phyloP scores from a whole-genome alignment of 2,113 vertebrate genomes.

The Suricata suricatta region DNA sequence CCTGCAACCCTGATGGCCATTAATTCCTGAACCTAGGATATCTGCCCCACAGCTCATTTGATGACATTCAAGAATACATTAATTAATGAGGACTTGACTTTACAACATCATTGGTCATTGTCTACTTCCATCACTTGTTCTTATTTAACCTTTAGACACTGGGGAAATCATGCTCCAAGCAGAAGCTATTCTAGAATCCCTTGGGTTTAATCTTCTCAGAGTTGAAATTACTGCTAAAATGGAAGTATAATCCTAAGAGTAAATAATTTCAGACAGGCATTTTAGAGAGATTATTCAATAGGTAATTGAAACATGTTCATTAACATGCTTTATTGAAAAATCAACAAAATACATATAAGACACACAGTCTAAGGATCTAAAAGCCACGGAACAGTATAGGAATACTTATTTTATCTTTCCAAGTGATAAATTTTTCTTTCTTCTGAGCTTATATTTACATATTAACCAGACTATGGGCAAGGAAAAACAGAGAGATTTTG shows the following conservation, averaged over 20 bases:
- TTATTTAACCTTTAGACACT: constrained; percentile 43
- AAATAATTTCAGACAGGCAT: constrained; percentile 50
- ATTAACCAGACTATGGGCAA: neutral
- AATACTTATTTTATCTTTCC: constrained; percentile 45
- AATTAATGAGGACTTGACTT: constrained; percentile 35
- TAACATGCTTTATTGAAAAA: constrained; percentile 56
- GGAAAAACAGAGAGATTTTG: neutral
- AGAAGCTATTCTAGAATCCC: constrained; percentile 14
- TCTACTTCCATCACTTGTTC: constrained; percentile 19
- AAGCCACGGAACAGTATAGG: neutral
- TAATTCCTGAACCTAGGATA: neutral
- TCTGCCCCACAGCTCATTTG: neutral
- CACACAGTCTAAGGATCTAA: constrained; percentile 1
- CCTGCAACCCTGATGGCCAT: neutral
- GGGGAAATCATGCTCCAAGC: constrained; percentile 42
- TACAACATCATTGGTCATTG: neutral
- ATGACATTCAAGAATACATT: neutral
- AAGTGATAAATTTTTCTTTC: constrained; percentile 32
- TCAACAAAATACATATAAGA: constrained; percentile 53
- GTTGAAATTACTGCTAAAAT: constrained; percentile 39
- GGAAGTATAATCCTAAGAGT: constrained; percentile 23
- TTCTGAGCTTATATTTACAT: constrained; percentile 38
- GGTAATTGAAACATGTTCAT: constrained; percentile 55
- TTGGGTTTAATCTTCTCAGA: constrained; percentile 22
- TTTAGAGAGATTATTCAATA: constrained; percentile 53